Evolutionary conservation across 2,888 invertebrate genomes (phyloP), one percentile per base, ranked within the genome.

Genomic region (Poecilus cupreus): DNA sequence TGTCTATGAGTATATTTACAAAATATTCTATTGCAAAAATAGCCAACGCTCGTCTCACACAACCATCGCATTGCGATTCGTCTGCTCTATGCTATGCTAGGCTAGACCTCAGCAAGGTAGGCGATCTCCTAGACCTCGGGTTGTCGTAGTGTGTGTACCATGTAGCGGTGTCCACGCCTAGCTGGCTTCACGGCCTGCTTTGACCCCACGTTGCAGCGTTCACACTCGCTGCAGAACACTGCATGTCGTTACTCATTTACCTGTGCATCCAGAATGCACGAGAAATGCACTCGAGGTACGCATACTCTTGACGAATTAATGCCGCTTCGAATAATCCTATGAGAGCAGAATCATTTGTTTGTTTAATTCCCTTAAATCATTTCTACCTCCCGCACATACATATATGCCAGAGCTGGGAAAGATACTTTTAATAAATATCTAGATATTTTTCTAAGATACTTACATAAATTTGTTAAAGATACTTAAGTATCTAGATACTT

Each of bases 91-190:
- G 13, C 13, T 13, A 13, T 6, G 49, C 13, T 49, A 32, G 32
- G 6, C 32, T 32, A 32, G 4, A 8, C 32, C 32, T 32, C n/a
- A n/a, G n/a, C n/a, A n/a, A n/a, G n/a, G n/a, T n/a, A 32, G 2
- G 1, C 32, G 32, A 32, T 32, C n/a, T 49, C 22, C 54, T 54
- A 54, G 37, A 72, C 39, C 16, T 18, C 6, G 43, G 70, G 37
- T 20, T 37, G 24, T 74, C 13, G 5, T 74, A 74, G 49, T 13
- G 49, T 43, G 70, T 5, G 64, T 39, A 49, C 49, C 49, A 24
- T 74, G 24, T 79, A 79, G 79, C 79, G 79, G 79, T 79, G 64
- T 79, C 68, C 70, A 79, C 79, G 79, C 79, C 79, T 79, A 13
- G 68, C 49, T 79, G 79, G 16, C 51, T 79, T 22, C 49, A 16